phyloP scores from a whole-genome alignment of 2,888 invertebrate species.

The Pollenia angustigena region DNA sequence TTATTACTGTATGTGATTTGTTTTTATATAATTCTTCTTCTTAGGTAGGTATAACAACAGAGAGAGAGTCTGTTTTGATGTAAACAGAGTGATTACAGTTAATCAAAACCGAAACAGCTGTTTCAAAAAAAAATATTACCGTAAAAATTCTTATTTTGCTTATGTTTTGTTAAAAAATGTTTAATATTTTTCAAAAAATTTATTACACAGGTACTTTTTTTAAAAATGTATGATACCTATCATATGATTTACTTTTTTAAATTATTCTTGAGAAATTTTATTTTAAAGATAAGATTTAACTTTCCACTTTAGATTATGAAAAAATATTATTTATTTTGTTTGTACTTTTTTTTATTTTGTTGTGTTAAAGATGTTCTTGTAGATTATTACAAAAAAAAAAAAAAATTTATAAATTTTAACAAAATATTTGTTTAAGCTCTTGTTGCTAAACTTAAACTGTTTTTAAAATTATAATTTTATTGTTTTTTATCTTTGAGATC shows the following conservation, averaged over 20 bases:
- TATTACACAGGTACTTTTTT: neutral
- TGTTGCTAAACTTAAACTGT: neutral
- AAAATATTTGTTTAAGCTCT: slow-evolving; percentile 32
- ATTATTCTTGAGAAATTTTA: neutral
- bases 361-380: slow-evolving; percentile 44
- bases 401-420: neutral
- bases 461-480: slow-evolving; percentile 20
- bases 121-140: neutral
- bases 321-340: slow-evolving; percentile 4
- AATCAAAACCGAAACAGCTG: slow-evolving; percentile 2
- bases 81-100: slow-evolving; percentile 7
- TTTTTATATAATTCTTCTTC: slow-evolving; percentile 8
- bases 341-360: slow-evolving; percentile 42
- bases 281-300: slow-evolving; percentile 41
- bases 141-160: neutral
- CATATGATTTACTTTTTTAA: slow-evolving; percentile 10
- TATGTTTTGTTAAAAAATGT: neutral
- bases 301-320: slow-evolving; percentile 58
- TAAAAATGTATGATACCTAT: neutral
- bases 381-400: slow-evolving; percentile 35
- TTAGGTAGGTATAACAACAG: slow-evolving; percentile 2
- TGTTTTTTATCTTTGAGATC: slow-evolving; percentile 53
- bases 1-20: slow-evolving; percentile 27
- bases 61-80: slow-evolving; percentile 7
- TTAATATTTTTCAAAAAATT: neutral